Evolutionary conservation across 1,140 invertebrate species (phyloP).

Genomic region (Aricia agestis): DNA sequence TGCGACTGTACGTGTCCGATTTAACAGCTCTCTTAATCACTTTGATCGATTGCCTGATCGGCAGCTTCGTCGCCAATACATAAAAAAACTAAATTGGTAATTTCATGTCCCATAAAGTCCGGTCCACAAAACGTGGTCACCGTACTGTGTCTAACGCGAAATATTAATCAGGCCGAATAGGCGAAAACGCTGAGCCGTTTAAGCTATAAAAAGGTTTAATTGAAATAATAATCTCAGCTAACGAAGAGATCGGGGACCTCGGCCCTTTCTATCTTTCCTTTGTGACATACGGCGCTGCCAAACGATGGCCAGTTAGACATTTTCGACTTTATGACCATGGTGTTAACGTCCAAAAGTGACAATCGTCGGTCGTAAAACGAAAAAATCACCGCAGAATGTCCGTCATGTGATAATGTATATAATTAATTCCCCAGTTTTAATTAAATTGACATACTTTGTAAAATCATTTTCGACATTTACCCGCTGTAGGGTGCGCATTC

Average conservation of each 20-base stretch:
- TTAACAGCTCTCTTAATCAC: neutral
- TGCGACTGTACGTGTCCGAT: neutral
- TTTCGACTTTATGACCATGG: neutral
- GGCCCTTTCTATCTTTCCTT: neutral
- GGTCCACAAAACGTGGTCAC: neutral
- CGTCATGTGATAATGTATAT: neutral
- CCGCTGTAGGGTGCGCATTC: no score
- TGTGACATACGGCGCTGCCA: neutral
- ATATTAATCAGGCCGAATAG: slow-evolving; percentile 7
- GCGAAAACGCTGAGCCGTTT: slow-evolving; percentile 2
- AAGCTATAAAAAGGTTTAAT: slow-evolving; percentile 12
- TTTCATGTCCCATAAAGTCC: no score
- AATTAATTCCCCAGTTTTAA: neutral
- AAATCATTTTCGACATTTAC: neutral
- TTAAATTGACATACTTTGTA: neutral
- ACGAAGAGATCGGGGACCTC: neutral
- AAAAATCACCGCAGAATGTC: slow-evolving; percentile 2
- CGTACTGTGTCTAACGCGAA: neutral
- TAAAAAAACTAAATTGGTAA: no score
- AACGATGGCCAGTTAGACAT: neutral
- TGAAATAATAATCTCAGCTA: slow-evolving; percentile 6
- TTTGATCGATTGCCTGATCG: neutral
- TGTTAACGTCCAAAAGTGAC: neutral
- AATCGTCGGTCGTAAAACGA: neutral
- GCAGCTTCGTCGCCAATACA: neutral